phyloP scores from a whole-genome alignment of 2,888 invertebrate species.

The Harpalus rubripes region DNA sequence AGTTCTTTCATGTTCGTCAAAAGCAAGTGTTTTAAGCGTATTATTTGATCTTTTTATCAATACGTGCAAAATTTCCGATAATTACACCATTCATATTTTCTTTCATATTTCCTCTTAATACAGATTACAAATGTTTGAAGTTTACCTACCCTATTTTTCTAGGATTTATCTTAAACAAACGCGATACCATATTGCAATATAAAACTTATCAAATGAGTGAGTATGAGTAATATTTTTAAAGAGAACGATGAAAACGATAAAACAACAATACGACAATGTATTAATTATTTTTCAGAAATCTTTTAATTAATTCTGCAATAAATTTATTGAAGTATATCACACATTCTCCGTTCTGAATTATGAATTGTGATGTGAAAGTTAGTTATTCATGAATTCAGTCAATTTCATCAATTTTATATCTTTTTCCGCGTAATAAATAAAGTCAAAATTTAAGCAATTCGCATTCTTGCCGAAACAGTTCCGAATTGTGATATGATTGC shows the following conservation, averaged over 20 bases:
- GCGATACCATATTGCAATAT: background rate
- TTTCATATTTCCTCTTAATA: background rate
- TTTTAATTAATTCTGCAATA: conserved; percentile 30
- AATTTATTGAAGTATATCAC: conserved; percentile 19
- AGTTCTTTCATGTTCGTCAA: too few relatives aligned
- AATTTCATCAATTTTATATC: conserved; percentile 50
- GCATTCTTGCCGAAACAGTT: conserved; percentile 25
- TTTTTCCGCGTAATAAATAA: conserved; percentile 30
- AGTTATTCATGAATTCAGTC: conserved; percentile 34
- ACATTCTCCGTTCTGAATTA: conserved; percentile 26
- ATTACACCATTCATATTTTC: background rate
- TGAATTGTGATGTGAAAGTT: conserved; percentile 46
- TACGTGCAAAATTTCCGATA: too few relatives aligned
- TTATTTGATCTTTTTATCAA: too few relatives aligned
- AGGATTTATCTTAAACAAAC: background rate
- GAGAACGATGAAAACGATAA: background rate
- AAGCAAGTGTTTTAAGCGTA: too few relatives aligned
- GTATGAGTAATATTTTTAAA: conserved; percentile 2
- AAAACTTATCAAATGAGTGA: background rate
- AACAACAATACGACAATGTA: background rate
- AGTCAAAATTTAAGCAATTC: conserved; percentile 7
- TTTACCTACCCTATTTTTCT: background rate
- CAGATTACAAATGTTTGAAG: background rate
- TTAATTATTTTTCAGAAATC: conserved; percentile 35
- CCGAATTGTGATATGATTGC: conserved; percentile 15